Evolutionary conservation across 2,113 vertebrate genomes (phyloP).

Genomic region (Sapayoa aenigma): DNA sequence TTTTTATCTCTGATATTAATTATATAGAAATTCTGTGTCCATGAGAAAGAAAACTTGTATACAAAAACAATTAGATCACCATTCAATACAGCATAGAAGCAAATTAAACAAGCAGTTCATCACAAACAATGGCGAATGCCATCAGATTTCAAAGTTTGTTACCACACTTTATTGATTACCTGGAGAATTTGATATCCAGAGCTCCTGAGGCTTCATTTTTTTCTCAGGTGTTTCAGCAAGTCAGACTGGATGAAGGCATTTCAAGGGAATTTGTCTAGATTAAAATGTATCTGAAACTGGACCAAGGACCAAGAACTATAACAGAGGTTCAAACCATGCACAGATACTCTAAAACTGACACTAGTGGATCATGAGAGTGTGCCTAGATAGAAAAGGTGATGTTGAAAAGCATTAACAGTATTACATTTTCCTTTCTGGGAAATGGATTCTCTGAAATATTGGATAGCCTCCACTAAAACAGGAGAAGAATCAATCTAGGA

Average conservation of each 20-base stretch:
- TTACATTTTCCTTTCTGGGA: neutral
- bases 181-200: neutral
- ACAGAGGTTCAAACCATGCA: neutral
- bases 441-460: conserved; percentile 11
- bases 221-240: neutral
- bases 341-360: neutral
- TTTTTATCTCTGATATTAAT: neutral
- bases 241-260: neutral
- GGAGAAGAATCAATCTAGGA: conserved; percentile 30
- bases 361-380: neutral
- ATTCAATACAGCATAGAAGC: neutral
- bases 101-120: neutral
- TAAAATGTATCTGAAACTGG: neutral
- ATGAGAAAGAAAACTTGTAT: neutral
- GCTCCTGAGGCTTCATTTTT: neutral
- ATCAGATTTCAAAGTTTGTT: neutral
- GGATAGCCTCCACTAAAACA: conserved; percentile 4
- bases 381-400: neutral
- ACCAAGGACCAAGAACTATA: neutral
- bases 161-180: neutral
- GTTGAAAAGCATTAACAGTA: neutral
- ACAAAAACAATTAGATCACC: neutral
- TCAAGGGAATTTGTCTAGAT: neutral
- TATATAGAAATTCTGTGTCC: neutral
- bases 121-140: neutral